Base-by-base conservation (phyloP, 35 echinoderm and acorn worm genomes). In the Heliocidaris tuberculata region DNA sequence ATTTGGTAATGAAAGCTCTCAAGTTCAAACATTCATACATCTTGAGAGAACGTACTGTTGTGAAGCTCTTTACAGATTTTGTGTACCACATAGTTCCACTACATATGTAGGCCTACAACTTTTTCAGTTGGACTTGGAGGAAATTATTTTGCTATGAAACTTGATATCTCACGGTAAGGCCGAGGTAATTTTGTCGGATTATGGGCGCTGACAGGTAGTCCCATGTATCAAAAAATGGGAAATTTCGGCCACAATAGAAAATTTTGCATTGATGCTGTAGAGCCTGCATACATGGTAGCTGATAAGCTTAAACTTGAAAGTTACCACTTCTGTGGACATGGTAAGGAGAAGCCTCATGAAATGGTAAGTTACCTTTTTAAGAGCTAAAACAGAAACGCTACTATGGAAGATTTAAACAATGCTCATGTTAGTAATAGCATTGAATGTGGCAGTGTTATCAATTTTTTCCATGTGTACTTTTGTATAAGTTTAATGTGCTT, bases 161-260 rank as follows among this genome's bases (percentile, higher is more conserved):
- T 42, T 89, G 87, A 89, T 89, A 89, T 48, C 12, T n/a, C 47
- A 31, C 27, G 91, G 31, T 93, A 59, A 93, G 47, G 91, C 91
- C 13, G 91, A 48, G 47, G 91, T 93, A 93, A 93, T 93, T 93
- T 93, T 48, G 91, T 30, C 31, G 91, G 91, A 93, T 93, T 93
- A 93, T 24, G 48, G 47, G 29, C 30, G 91, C 91, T 93, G 91
- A 93, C 91, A 93, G 47, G 48, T 59, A 32, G 65, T 78, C 65
- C 65, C 8, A 78, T 78, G 65, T 78, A 78, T 78, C 65, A 78
- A 78, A 78, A 70, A 29, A 8, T 78, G 65, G 17, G 27, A 78
- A n/a, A 27, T 7, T n/a, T 78, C 65, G 17, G 65, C 65, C 65
- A 78, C 65, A 78, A 78, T 27, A 78, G 65, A 78, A 21, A 56